Conservation (phyloP, 2,888 invertebrate genomes). For the Steromphala cineraria region DNA sequence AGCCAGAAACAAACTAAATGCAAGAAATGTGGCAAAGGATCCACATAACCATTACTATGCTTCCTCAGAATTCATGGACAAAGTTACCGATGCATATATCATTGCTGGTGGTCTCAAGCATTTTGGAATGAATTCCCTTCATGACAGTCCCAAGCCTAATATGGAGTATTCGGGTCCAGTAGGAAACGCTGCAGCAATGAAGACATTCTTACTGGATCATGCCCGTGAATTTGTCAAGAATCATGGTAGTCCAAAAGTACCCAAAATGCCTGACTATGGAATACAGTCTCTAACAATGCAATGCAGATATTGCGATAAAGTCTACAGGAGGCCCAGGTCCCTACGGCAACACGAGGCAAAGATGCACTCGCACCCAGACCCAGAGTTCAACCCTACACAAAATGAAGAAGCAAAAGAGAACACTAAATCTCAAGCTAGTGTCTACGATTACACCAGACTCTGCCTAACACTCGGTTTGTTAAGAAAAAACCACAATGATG, state of each 20-base stretch:
- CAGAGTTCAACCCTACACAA: neutral
- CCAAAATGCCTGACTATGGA: neutral
- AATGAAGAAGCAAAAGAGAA: neutral
- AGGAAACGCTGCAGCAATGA: neutral
- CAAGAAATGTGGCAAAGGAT: neutral
- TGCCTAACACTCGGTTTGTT: neutral
- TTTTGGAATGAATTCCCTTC: neutral
- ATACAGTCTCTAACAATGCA: neutral
- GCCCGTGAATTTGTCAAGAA: neutral
- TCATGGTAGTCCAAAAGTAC: neutral
- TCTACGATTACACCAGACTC: neutral
- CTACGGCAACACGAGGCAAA: neutral
- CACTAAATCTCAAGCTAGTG: neutral
- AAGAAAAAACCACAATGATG: neutral
- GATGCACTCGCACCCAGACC: neutral
- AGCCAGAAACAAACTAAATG: neutral
- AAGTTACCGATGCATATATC: neutral
- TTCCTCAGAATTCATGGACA: neutral
- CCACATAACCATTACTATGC: neutral
- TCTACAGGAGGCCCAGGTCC: neutral
- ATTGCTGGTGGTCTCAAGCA: neutral
- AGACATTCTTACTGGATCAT: neutral
- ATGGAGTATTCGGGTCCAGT: neutral
- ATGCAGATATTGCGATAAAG: neutral
- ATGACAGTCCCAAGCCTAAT: neutral